Evolutionary conservation across 2,888 invertebrate genomes (phyloP).

Genomic region (Tachina fera): DNA sequence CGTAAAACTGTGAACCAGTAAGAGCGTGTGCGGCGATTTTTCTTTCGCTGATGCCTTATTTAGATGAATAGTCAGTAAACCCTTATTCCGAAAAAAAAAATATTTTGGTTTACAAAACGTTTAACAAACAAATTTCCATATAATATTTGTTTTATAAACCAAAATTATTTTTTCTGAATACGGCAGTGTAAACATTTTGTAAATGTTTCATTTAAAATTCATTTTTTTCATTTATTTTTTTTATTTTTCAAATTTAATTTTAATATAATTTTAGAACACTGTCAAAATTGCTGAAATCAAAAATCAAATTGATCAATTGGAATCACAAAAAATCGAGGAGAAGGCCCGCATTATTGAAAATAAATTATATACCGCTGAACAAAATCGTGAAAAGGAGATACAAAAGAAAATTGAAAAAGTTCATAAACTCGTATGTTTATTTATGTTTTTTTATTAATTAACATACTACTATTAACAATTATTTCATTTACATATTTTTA

Average conservation of each 20-base stretch:
- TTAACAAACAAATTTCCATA: too few relatives aligned
- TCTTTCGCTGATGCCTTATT: too few relatives aligned
- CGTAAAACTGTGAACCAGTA: too few relatives aligned
- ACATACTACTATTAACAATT: conserved; percentile 46
- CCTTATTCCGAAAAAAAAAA: too few relatives aligned
- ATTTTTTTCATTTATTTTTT: conserved; percentile 60
- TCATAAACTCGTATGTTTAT: conserved; percentile 90
- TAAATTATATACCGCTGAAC: conserved; percentile 91
- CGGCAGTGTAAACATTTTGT: conserved; percentile 21
- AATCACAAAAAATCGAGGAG: conserved; percentile 87
- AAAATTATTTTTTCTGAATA: too few relatives aligned
- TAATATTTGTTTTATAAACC: too few relatives aligned
- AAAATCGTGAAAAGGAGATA: conserved; percentile 92
- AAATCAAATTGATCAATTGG: conserved; percentile 85
- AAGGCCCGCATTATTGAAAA: conserved; percentile 88
- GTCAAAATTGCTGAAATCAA: conserved; percentile 88
- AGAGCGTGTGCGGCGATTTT: too few relatives aligned
- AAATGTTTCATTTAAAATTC: conserved; percentile 57
- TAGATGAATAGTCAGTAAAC: too few relatives aligned
- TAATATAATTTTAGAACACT: conserved; percentile 84
- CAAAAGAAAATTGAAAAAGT: conserved; percentile 93
- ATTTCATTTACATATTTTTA: conserved; percentile 42
- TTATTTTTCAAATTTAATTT: conserved; percentile 67
- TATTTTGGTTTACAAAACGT: too few relatives aligned
- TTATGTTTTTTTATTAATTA: conserved; percentile 62